Evolutionary conservation across 2,888 invertebrate species (phyloP).

Genomic region (Gari tellinella): DNA sequence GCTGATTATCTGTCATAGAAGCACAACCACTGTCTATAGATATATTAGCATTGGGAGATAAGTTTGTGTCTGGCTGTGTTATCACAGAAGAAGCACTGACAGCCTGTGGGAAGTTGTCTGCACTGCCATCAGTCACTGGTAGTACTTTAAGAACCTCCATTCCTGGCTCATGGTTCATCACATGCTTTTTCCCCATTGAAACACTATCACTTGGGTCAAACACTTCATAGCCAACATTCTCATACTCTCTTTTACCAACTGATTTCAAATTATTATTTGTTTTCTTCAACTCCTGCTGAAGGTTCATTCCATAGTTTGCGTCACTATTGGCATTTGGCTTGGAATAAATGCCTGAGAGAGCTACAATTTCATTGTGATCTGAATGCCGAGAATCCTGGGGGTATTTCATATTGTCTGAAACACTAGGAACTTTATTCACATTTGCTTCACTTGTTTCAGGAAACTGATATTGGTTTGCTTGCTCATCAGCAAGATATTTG

Average conservation of each 20-base stretch:
- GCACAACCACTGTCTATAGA: conserved; percentile 55
- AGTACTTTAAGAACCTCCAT: conserved; percentile 30
- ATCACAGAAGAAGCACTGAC: conserved; percentile 25
- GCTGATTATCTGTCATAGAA: conserved; percentile 38
- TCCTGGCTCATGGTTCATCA: conserved; percentile 1
- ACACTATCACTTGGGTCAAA: too few relatives aligned
- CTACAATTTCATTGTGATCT: too few relatives aligned
- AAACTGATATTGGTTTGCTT: background rate
- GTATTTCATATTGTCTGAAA: too few relatives aligned
- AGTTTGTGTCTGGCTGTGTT: conserved; percentile 32
- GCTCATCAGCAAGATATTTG: conserved; percentile 64
- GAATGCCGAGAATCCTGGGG: too few relatives aligned
- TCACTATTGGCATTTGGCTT: too few relatives aligned
- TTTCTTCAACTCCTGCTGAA: too few relatives aligned
- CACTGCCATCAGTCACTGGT: conserved; percentile 8
- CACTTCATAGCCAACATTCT: too few relatives aligned
- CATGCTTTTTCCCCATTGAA: background rate
- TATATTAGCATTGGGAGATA: conserved; percentile 39
- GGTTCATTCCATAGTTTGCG: too few relatives aligned
- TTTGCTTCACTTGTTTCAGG: conserved; percentile 4
- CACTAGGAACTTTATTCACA: too few relatives aligned
- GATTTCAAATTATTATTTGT: background rate
- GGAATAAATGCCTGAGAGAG: too few relatives aligned
- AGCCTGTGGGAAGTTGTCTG: background rate
- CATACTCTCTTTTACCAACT: too few relatives aligned